Evolutionary conservation across 2,113 vertebrate genomes (phyloP), one percentile per base, ranked within the genome.

Genomic region (Dendropsophus ebraccatus): DNA sequence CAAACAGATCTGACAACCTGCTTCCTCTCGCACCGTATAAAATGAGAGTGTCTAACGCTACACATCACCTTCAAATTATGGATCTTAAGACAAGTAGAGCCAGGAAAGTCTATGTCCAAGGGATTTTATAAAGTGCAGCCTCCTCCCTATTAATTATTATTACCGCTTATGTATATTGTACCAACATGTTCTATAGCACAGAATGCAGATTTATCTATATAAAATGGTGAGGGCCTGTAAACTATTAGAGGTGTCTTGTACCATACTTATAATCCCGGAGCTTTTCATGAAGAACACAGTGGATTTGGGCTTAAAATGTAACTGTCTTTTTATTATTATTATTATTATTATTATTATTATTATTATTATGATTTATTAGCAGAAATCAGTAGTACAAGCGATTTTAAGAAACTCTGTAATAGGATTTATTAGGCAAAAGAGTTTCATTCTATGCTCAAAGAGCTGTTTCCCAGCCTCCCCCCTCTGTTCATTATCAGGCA

Each of bases 21-120:
- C 76, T 78, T 80, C 77, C 77, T 80, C 77, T 80, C 54, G 32
- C 74, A 60, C 23, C 56, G 47, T 60, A 80, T 78, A 78, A 78
- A 58, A 52, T 37, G 19, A 19, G 49, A 35, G 19, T 30, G 75
- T 58, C 21, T 30, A 56, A 1, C n/a, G 14, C 50, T 37, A 52
- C 75, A 54, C 19, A 77, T 77, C 78, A 30, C 56, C 56, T 13
- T n/a, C 14, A 60, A 45, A 41, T 80, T 45, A 58, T 17, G 41
- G n/a, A 11, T 50, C 49, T 50, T 67, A 35, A 35, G 32, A 37
- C 28, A 1, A 30, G 62, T 32, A 9, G 4, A 32, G 12, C 62
- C 25, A 65, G 62, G 17, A 5, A 16, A 56, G 54, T 9, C 25
- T 60, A 25, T 60, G 23, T 60, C 56, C 56, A 2, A 10, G 23